These are phyloP conservation scores for Calephelis nemesis DNA, from an alignment of 1,140 invertebrate species.

Conservation along the genomic window DNA sequence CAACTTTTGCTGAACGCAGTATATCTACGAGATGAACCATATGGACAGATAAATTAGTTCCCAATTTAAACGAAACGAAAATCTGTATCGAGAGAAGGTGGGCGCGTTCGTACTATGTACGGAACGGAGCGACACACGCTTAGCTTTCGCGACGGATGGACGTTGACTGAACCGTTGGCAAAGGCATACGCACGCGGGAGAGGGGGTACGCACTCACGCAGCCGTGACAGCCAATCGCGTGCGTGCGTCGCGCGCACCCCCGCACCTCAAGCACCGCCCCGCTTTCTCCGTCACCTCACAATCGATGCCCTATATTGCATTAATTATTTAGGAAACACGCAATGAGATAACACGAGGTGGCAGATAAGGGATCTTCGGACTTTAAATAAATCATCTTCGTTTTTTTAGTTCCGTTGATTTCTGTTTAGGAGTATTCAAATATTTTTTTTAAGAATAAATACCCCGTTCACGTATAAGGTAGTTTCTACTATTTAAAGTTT, in stretches of 20 bases:
- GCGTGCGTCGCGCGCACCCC: constrained; percentile 75
- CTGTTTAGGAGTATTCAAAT: constrained; percentile 34
- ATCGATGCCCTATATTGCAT: constrained; percentile 80
- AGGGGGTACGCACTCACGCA: constrained; percentile 75
- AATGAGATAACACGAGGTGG: constrained; percentile 78
- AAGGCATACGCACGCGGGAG: constrained; percentile 67
- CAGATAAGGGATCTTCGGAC: constrained; percentile 69
- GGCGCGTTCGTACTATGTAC: constrained; percentile 50
- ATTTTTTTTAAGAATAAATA: too few species aligned
- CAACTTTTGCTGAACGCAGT: constrained; percentile 78
- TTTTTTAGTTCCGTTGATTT: constrained; percentile 26
- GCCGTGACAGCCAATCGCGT: constrained; percentile 74
- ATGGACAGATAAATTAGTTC: constrained; percentile 74
- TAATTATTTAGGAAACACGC: constrained; percentile 80
- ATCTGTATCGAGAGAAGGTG: constrained; percentile 42
- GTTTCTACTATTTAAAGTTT: too few species aligned
- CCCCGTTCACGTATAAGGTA: too few species aligned
- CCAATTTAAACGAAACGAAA: constrained; percentile 58
- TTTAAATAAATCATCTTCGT: constrained; percentile 72
- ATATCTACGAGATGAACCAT: constrained; percentile 81
- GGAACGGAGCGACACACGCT: constrained; percentile 44
- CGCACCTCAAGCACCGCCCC: constrained; percentile 58
- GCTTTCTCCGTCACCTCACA: constrained; percentile 72
- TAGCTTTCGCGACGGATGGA: constrained; percentile 43
- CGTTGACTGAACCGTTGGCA: constrained; percentile 66